phyloP scores from a whole-genome alignment of 92 coral and sea anemone genomes.

The Siderastrea siderea region DNA sequence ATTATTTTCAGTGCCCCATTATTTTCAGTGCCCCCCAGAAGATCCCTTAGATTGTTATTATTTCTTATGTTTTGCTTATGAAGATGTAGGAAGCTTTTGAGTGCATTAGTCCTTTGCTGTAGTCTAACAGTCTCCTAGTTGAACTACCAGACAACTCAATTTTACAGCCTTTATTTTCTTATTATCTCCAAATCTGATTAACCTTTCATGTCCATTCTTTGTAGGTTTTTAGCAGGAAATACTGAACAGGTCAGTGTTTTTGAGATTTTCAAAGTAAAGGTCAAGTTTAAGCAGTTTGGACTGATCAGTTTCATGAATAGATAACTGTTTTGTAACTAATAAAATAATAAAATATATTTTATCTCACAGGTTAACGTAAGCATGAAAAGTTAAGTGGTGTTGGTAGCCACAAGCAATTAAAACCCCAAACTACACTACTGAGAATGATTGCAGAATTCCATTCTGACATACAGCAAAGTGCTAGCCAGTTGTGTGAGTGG shows the following conservation, averaged over 20 bases:
- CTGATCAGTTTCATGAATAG: neutral
- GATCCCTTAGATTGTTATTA: neutral
- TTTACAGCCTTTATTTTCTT: neutral
- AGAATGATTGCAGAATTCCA: neutral
- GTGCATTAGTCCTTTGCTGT: neutral
- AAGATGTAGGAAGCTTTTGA: neutral
- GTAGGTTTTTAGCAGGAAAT: slow-evolving; percentile 87
- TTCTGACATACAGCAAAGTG: neutral
- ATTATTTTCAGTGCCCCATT: neutral
- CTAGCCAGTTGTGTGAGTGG: neutral
- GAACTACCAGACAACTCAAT: neutral
- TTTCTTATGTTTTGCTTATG: neutral
- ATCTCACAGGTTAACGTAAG: neutral
- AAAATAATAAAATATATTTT: no score
- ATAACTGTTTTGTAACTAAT: neutral
- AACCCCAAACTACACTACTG: neutral
- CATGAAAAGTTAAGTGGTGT: no score
- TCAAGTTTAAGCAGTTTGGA: neutral
- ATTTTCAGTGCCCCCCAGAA: neutral
- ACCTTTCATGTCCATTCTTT: slow-evolving; percentile 4
- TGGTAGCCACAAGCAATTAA: no score
- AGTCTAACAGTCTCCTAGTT: neutral
- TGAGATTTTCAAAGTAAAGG: neutral
- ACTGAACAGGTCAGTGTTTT: slow-evolving; percentile 87
- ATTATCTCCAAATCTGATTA: neutral